Percentiles rank a stretch among this genome's conserved stretches.
Conservation (phyloP, 1,140 invertebrate species). For the Phocides pigmalion region DNA sequence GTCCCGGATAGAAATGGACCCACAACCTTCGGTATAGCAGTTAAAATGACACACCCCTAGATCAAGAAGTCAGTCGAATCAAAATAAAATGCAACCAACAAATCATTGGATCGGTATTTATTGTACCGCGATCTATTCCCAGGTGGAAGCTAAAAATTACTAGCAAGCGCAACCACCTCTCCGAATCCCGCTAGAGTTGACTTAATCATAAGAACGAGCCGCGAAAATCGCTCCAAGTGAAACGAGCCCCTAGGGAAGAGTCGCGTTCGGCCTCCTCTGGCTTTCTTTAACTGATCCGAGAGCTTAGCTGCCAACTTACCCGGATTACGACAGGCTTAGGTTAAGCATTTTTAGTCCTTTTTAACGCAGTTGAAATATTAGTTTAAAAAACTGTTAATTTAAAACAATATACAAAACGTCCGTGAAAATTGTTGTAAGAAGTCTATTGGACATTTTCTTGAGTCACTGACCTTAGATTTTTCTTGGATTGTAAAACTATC, state of each 20-base stretch:
- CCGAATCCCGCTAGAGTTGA: slow-evolving; percentile 66
- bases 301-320: slow-evolving; percentile 42
- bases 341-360: slow-evolving; percentile 44
- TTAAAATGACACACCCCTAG: too few species aligned
- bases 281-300: slow-evolving; percentile 43
- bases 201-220: slow-evolving; percentile 79
- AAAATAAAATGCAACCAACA: not conserved
- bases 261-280: slow-evolving; percentile 40
- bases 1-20: too few species aligned
- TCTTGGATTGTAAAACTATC: too few species aligned
- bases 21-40: too few species aligned
- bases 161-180: slow-evolving; percentile 44
- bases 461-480: too few species aligned
- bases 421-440: too few species aligned
- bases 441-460: too few species aligned
- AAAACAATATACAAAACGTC: too few species aligned
- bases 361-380: slow-evolving; percentile 20
- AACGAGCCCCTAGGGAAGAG: slow-evolving; percentile 69
- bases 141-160: slow-evolving; percentile 49
- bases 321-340: slow-evolving; percentile 47
- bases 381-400: not conserved
- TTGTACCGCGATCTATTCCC: slow-evolving; percentile 49
- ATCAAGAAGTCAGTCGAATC: too few species aligned
- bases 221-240: slow-evolving; percentile 74
- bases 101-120: slow-evolving; percentile 40